phyloP scores from a whole-genome alignment of 2,113 vertebrate species.

The Melanerpes formicivorus region DNA sequence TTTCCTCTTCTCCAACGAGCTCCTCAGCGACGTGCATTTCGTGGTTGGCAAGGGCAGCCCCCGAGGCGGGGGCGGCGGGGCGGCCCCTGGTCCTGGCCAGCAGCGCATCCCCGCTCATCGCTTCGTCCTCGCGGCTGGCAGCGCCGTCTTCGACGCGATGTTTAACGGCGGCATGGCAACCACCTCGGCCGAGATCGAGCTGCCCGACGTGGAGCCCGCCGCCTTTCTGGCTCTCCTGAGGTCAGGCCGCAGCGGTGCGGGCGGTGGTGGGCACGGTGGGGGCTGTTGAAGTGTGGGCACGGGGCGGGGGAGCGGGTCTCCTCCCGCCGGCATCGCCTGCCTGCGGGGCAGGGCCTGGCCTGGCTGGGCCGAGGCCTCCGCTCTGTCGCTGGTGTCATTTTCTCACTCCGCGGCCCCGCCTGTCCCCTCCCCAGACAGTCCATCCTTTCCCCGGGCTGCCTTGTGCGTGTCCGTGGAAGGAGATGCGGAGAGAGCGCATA shows the following conservation, averaged over 20 bases:
- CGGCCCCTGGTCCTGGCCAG: constrained; percentile 57
- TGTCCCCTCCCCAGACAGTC: not conserved
- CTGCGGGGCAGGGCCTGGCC: not conserved
- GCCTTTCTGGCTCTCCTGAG: constrained; percentile 91
- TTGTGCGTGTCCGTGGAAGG: rapidly evolving
- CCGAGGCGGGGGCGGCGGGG: constrained; percentile 32
- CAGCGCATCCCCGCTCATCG: constrained; percentile 93
- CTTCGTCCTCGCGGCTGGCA: constrained; percentile 92
- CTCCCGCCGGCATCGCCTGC: too few relatives aligned
- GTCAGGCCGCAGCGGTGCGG: constrained; percentile 52
- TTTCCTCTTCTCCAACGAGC: constrained; percentile 93
- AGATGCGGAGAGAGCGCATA: not conserved
- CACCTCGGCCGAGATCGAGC: constrained; percentile 91
- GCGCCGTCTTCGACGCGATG: constrained; percentile 95
- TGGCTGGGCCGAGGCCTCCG: not conserved
- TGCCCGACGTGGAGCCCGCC: constrained; percentile 92
- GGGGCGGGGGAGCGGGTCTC: too few relatives aligned
- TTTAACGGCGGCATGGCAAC: constrained; percentile 96
- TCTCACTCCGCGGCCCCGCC: not conserved
- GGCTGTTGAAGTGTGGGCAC: not conserved
- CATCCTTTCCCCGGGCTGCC: not conserved
- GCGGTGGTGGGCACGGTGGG: not conserved
- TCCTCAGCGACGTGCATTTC: constrained; percentile 92
- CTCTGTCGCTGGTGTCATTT: not conserved
- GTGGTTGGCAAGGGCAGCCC: constrained; percentile 85